Conservation (phyloP, 2,797 vertebrate species). For the Microctenopoma steveboyesi region DNA sequence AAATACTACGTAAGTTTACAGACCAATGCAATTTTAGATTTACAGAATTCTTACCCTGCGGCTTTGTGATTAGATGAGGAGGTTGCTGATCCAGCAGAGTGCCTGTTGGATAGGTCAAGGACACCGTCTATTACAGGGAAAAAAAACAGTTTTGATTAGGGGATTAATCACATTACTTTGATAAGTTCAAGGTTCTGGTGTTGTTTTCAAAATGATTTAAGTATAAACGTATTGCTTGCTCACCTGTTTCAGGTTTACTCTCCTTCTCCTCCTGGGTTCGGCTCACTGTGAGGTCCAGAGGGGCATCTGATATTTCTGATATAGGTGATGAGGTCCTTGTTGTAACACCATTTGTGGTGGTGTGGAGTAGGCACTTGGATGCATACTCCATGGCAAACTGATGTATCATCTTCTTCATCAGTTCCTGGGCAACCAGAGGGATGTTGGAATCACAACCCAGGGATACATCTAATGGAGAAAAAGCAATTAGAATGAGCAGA, state of each 20-base stretch:
- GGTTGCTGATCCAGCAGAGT: slow-evolving; percentile 77
- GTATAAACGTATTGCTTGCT: slow-evolving; percentile 24
- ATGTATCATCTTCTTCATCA: slow-evolving; percentile 99
- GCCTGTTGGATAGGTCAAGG: slow-evolving; percentile 98
- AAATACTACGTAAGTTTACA: slow-evolving; percentile 4
- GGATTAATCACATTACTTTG: slow-evolving; percentile 12
- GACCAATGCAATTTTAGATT: slow-evolving; percentile 12
- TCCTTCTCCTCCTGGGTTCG: slow-evolving; percentile 86
- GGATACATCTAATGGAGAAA: slow-evolving; percentile 88
- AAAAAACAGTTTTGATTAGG: slow-evolving; percentile 8
- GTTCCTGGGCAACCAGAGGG: slow-evolving; percentile 96
- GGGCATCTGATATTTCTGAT: slow-evolving; percentile 89
- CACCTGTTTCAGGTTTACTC: slow-evolving; percentile 85
- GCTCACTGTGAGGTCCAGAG: slow-evolving; percentile 96
- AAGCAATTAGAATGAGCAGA: background rate
- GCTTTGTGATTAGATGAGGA: slow-evolving; percentile 84
- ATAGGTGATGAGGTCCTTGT: slow-evolving; percentile 84
- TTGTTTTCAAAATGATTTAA: background rate
- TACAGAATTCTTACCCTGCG: slow-evolving; percentile 89
- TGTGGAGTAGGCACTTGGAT: slow-evolving; percentile 94
- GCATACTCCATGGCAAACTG: slow-evolving; percentile 98
- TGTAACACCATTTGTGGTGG: slow-evolving; percentile 86
- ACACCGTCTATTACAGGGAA: slow-evolving; percentile 87
- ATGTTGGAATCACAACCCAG: slow-evolving; percentile 95
- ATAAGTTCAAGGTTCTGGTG: background rate